Evolutionary conservation across 1,140 invertebrate species (phyloP), one percentile per base, ranked within the genome.

Genomic region (Drosophila sp.): DNA sequence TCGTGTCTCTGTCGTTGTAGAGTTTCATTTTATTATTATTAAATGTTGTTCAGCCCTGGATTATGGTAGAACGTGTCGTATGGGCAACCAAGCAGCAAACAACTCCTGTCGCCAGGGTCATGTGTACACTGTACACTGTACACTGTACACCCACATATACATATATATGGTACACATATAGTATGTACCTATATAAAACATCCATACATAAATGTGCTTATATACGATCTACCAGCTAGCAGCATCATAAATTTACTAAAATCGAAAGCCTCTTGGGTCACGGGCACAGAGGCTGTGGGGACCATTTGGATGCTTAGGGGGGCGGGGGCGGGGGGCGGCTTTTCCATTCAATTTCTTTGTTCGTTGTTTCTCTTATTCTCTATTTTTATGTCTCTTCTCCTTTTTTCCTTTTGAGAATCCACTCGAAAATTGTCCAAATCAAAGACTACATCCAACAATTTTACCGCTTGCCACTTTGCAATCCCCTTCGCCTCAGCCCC

Each of bases 21-120:
- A 45, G 41, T 71, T 72, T 53, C 48, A 43, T 64, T 65, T 57
- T 72, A 57, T 64, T 65, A 57, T 56, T 72, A 72, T 71, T 54
- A 64, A 71, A 71, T 46, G 40, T 65, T 58, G 41, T 50, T 58
- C 58, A 40, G n/a, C 45, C 40, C 51, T 58, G 34, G 57, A 65
- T 76, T 64, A 67, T 56, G 65, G 57, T 38, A n/a, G 41, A 80
- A 64, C 43, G 69, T 76, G 77, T 73, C 71, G 56, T 78, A 65
- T 72, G 74, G 29, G 48, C 66, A 84, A 69, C 81, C 77, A 80
- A 86, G 81, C 80, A 80, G 80, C 64, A 84, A 84, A 77, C 76
- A 82, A 84, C 63, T 66, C 21, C 53, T 66, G 58, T 63, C 64
- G 64, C 53, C 43, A 58, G 64, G 54, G 51, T 66, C 63, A 56